These are phyloP conservation scores for Patella pellucida DNA, from an alignment of 2,888 invertebrate species.

Conservation along the genomic window DNA sequence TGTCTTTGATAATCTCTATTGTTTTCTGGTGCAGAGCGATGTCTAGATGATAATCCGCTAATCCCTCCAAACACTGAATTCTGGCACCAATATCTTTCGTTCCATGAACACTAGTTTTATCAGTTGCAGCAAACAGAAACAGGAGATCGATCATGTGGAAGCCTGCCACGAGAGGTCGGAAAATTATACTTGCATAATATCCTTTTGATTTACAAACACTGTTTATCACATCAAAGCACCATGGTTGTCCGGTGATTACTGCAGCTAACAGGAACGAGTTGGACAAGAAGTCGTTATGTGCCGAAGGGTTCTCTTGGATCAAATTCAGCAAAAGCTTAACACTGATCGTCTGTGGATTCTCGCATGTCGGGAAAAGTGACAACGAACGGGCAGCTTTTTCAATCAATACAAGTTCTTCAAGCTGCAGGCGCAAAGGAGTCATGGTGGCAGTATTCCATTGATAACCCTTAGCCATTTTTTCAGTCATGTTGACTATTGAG, in stretches of 20 bases:
- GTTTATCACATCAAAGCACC: not conserved
- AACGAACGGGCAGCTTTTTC: too few relatives aligned
- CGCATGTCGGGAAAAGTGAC: too few relatives aligned
- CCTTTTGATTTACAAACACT: not conserved
- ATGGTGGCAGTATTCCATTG: too few relatives aligned
- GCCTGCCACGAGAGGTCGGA: not conserved
- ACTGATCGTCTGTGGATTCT: not conserved
- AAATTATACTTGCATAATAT: not conserved
- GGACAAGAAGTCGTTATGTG: not conserved
- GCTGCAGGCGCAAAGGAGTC: too few relatives aligned
- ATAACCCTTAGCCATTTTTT: too few relatives aligned
- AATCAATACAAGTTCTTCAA: too few relatives aligned
- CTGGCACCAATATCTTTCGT: not conserved
- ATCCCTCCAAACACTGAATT: not conserved
- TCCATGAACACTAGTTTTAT: not conserved
- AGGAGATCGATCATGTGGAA: not conserved
- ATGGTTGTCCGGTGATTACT: not conserved
- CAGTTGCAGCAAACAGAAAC: not conserved
- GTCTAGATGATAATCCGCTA: not conserved
- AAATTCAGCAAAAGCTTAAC: not conserved
- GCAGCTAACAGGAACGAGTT: not conserved
- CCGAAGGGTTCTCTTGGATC: too few relatives aligned
- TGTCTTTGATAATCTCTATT: not conserved
- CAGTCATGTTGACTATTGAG: too few relatives aligned
- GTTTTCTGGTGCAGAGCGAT: not conserved